A percentile compares a stretch with the other conserved stretches of the same genome.
Conservation (phyloP, 2,797 vertebrate genomes). For the Natrix natrix region DNA sequence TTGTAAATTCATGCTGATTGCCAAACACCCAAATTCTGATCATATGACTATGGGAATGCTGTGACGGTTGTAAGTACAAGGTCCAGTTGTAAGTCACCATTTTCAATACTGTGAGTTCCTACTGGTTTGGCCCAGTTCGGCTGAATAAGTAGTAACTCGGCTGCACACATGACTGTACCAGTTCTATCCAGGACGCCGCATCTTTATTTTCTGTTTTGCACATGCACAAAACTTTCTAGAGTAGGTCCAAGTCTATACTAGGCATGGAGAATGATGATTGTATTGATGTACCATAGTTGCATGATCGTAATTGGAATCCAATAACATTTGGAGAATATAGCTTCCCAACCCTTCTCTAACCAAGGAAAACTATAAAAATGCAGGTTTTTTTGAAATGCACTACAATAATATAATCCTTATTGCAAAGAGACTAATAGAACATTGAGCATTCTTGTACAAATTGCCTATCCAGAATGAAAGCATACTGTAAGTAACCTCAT, state of each 20-base stretch:
- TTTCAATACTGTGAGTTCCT: not conserved
- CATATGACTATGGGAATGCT: not conserved
- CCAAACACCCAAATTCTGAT: not conserved
- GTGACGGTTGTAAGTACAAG: not conserved
- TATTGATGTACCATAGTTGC: not conserved
- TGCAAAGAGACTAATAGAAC: constrained; percentile 19
- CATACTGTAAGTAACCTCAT: constrained; percentile 46
- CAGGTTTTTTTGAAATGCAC: constrained; percentile 18
- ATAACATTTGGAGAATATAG: not conserved
- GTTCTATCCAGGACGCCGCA: no score
- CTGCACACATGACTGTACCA: no score
- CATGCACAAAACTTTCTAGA: not conserved
- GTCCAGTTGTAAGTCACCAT: not conserved
- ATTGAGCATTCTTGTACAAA: constrained; percentile 29
- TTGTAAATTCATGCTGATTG: not conserved
- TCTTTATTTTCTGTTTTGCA: no score
- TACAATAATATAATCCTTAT: constrained; percentile 22
- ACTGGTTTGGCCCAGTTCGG: no score
- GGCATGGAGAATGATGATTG: not conserved
- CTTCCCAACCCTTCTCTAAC: not conserved
- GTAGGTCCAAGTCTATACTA: not conserved
- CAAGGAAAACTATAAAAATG: constrained; percentile 22
- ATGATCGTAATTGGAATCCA: not conserved
- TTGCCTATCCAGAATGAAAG: not conserved
- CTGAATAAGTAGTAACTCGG: no score